Conservation (phyloP, 2,113 vertebrate species). For the Oostethus manadensis region DNA sequence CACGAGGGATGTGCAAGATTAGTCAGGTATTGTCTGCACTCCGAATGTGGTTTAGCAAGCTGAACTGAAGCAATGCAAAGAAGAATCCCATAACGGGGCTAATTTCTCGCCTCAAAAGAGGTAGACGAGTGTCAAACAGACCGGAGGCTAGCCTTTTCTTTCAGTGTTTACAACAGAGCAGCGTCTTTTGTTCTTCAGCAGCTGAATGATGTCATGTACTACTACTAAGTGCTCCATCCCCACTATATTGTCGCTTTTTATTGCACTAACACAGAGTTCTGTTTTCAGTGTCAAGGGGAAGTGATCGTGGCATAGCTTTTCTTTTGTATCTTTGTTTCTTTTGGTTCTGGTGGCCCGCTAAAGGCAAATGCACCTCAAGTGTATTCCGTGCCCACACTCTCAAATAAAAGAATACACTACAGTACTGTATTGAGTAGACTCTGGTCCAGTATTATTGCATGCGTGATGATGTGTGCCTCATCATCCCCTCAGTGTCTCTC, state of each 20-base stretch:
- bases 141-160: not conserved
- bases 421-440: too few relatives aligned
- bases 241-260: not conserved
- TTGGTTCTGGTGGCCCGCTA: too few relatives aligned
- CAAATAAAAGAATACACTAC: too few relatives aligned
- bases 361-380: too few relatives aligned
- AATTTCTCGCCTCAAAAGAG: slow-evolving; percentile 29
- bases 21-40: slow-evolving; percentile 21
- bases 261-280: too few relatives aligned
- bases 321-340: too few relatives aligned
- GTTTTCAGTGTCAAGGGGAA: too few relatives aligned
- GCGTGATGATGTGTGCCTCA: slow-evolving; percentile 5
- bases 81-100: not conserved
- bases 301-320: too few relatives aligned
- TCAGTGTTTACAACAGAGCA: slow-evolving; percentile 17
- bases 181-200: not conserved
- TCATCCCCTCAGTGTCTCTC: slow-evolving; percentile 32
- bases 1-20: slow-evolving; percentile 23
- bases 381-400: too few relatives aligned
- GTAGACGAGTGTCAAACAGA: not conserved
- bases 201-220: not conserved
- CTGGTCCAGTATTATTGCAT: too few relatives aligned
- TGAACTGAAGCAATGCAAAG: not conserved
- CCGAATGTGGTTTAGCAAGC: not conserved
- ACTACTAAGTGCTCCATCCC: not conserved